Evolutionary conservation across 2,888 invertebrate genomes (phyloP), one percentile per base, ranked within the genome.

Genomic region (Eristalinus aeneus): DNA sequence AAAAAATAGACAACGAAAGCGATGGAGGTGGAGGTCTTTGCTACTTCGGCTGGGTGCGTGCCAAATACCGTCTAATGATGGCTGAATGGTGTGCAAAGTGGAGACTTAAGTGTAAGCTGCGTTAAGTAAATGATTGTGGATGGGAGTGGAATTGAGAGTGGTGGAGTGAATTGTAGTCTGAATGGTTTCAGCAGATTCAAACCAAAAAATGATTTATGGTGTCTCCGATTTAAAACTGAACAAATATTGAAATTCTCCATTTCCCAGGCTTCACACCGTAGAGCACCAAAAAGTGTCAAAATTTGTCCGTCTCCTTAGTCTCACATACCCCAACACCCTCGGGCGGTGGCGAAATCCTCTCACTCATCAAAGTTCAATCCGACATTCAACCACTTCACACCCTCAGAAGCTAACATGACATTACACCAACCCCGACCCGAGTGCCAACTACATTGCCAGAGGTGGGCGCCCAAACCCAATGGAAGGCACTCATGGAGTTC

Each of bases 381-480:
- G 27, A 2, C 27, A 39, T 73, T 63, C 63, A 77, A 54, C 53
- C 74, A 32, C 69, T 69, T 77, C 68, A 69, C 81, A 81, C 85
- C 69, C 85, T 27, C 68, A 64, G 68, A 81, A 81, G 85, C 86
- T 74, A 82, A 82, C 77, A 86, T 86, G 82, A 86, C 82, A 86
- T 82, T 86, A 86, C 86, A 86, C 86, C 86, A 71, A 78, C 61
- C 16, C 8, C 61, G 73, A 78, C 54, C 74, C 77, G 82, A 69
- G 74, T 73, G 82, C 82, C 74, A 82, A 74, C 73, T 64, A 36
- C 63, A 61, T n/a, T n/a, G n/a, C 64, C 39, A 63, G 27, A 65
- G 39, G 54, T 39, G 31, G 27, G 76, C 64, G 56, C 73, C 56
- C 77, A 56, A 36, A 4, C 10, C 64, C 65, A 64, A 22, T 23